Evolutionary conservation across 2,797 vertebrate species (phyloP).

Genomic region (Cheracebus regulus): DNA sequence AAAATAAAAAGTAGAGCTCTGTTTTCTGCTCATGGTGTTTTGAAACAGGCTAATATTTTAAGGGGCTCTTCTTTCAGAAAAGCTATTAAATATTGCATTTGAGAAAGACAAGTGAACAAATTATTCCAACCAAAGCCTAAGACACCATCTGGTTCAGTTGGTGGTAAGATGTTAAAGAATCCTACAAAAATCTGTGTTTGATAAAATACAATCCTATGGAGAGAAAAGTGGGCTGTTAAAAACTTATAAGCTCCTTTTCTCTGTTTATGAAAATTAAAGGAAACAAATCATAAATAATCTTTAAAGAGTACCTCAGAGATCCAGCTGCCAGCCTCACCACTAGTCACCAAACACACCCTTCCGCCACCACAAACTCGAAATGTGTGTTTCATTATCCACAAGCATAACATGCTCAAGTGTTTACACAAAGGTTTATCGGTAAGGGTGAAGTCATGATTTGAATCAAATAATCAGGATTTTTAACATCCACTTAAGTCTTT

Average conservation of each 20-base stretch:
- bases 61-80: constrained; percentile 20
- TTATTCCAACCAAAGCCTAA: constrained; percentile 68
- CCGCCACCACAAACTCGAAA: background rate
- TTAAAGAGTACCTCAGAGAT: constrained; percentile 35
- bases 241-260: background rate
- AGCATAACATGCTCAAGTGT: background rate
- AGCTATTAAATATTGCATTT: constrained; percentile 47
- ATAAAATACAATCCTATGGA: constrained; percentile 23
- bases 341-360: background rate
- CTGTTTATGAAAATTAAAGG: constrained; percentile 12
- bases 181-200: constrained; percentile 7
- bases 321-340: background rate
- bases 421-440: background rate
- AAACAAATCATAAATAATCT: constrained; percentile 2
- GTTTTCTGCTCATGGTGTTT: background rate
- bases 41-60: constrained; percentile 29
- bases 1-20: background rate
- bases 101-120: constrained; percentile 67
- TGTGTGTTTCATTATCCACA: background rate
- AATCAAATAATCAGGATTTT: background rate
- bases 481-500: background rate
- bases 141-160: constrained; percentile 61
- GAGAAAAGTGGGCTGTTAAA: background rate
- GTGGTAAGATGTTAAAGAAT: constrained; percentile 51
- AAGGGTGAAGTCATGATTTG: background rate